phyloP scores from a whole-genome alignment of 2,888 invertebrate genomes.

The Mesorhabditis spiculigera region DNA sequence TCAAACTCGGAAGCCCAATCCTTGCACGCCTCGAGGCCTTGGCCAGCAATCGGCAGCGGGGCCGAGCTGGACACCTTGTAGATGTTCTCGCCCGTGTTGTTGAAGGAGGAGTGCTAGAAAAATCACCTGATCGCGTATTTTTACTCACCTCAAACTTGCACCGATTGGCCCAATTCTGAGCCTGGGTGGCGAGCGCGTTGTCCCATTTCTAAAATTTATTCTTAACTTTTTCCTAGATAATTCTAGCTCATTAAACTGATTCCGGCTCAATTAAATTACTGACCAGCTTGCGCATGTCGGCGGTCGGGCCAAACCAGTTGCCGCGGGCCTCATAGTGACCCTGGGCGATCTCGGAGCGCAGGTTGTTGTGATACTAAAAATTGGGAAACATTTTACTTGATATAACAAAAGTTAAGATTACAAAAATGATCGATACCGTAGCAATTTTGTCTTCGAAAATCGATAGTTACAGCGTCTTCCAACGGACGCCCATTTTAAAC shows the following conservation, averaged over 20 bases:
- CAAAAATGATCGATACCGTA: too few species aligned
- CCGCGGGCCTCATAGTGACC: constrained; percentile 7
- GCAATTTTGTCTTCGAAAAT: too few species aligned
- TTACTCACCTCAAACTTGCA: constrained; percentile 10
- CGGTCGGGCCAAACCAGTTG: neutral
- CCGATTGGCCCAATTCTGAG: constrained; percentile 9
- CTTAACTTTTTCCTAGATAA: too few species aligned
- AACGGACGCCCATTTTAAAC: too few species aligned
- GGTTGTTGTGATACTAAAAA: constrained; percentile 7
- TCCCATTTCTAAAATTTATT: constrained; percentile 11
- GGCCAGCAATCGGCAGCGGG: constrained; percentile 8
- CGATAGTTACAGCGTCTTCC: too few species aligned
- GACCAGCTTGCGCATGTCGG: neutral
- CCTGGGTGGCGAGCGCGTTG: constrained; percentile 6
- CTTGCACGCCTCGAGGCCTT: too few species aligned
- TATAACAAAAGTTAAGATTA: too few species aligned
- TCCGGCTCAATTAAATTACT: too few species aligned
- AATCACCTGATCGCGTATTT: too few species aligned
- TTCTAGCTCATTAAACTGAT: too few species aligned
- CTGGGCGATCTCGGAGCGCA: constrained; percentile 4
- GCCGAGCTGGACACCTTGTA: constrained; percentile 8
- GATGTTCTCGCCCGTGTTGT: constrained; percentile 10
- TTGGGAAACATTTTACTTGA: neutral
- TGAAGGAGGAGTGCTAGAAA: neutral
- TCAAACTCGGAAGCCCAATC: too few species aligned